Base-by-base conservation (phyloP, 2,797 vertebrate genomes). In the Limosa lapponica region DNA sequence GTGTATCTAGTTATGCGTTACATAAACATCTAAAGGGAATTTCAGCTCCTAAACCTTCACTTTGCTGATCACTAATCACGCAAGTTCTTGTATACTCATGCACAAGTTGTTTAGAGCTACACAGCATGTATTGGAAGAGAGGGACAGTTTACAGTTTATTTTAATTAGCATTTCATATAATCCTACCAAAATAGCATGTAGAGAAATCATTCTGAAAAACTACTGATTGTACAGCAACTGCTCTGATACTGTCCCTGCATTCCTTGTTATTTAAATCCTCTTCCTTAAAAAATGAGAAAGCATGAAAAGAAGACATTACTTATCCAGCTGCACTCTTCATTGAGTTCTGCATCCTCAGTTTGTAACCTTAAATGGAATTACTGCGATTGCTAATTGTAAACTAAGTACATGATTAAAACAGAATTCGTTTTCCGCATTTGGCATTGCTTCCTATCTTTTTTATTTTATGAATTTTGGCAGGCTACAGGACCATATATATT, bases 331-430 rank as follows among this genome's bases (percentile, higher is more conserved):
- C 32, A 4, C 14, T 80, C 24, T 57, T 80, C 58, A 59, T 89
- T 82, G 61, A 69, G 74, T 59, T 84, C 81, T 82, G n/a, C 48
- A 48, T 90, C 52, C 41, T 74, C 74, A 54, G 48, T 95, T 89
- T 93, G 20, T 85, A 89, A 54, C 95, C 95, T 92, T 95, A 96
- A 95, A 96, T 95, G 96, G 94, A 92, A 82, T 94, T 84, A 85
- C 48, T 77, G 44, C 0, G 0, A 89, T 93, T 89, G 24, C 55
- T 96, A 78, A 69, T 95, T 94, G 86, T 89, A 95, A 94, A 90
- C 90, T 54, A 78, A 90, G 19, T 30, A 46, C 41, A 14, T 51
- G 49, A 64, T 89, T 89, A 87, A 92, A 80, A 67, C 44, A 48
- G 82, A 93, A 30, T 43, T 90, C 46, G 34, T 94, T 89, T 90